Evolutionary conservation across 2,797 vertebrate genomes (phyloP), one percentile per base, ranked within the genome.

Genomic region (Sebastes iracundus): DNA sequence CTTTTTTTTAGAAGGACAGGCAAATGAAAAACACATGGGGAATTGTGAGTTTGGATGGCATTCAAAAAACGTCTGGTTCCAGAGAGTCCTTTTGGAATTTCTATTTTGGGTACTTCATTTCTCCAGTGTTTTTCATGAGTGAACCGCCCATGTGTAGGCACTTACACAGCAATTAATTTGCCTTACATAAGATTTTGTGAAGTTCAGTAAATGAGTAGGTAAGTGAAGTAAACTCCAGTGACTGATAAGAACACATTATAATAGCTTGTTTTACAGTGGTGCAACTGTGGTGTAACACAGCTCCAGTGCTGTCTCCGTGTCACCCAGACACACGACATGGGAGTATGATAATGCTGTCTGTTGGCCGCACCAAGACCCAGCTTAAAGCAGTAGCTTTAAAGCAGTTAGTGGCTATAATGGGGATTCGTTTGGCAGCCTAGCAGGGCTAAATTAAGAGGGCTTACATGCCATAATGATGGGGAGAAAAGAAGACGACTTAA

Each of bases 1-100:
- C 33, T 86, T 80, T 81, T 86, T 75, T 80, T 77, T 23, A 81
- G 76, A 71, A 72, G 80, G 87, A 81, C 75, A 83, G 71, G 83
- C 87, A 93, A 95, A 95, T 95, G 81, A 92, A 94, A 95, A 94
- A 84, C 87, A 94, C 93, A 92, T 95, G 92, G 84, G 85, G 88
- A 87, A 83, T 78, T 84, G 83, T 84, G 72, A 80, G 83, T 84
- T 92, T 92, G 93, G 90, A 90, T 84, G 77, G 66, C 32, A 72
- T 90, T 93, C 92, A 94, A 89, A 89, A 94, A 90, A 86, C 55
- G 68, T 88, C 71, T 89, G 82, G 87, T 87, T 87, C 61, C n/a
- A 89, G 80, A 86, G 79, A 92, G 90, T 91, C 85, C 72, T 82
- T 86, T 81, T 79, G 88, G 88, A 92, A 88, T 91, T 87, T 92